Evolutionary conservation across 30 jellyfish, hydroid and myxozoan species (phyloP), one percentile per base, ranked within the genome.

Genomic region (Aurelia sp.): DNA sequence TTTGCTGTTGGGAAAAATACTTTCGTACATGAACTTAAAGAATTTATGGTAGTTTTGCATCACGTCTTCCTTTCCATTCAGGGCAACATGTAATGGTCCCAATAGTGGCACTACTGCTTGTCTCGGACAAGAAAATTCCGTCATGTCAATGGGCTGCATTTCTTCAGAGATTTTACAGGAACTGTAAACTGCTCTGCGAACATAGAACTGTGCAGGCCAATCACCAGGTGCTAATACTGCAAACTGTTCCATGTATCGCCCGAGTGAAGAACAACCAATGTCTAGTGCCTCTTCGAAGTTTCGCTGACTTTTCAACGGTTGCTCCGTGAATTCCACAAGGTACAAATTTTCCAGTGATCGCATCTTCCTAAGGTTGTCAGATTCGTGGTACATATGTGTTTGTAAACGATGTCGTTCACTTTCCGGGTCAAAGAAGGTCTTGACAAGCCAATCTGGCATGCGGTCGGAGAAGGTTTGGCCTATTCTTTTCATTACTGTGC

Each of bases 401-500:
- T 40, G 17, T 60, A 70, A 60, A 5, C 81, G 9, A 8, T 3
- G 47, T 35, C 47, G 47, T 35, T 35, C 47, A 35, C 47, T 35
- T 5, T 70, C 81, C 2, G 81, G 81, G 33, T 70, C 33, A 5
- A n/a, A 24, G 22, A 70, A 70, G 17, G 24, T 9, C 63, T 70
- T 3, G 5, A 60, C 35, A 7, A 70, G 17, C 81, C 81, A 70
- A 16, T 33, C 33, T 3, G 81, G 81, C 81, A 70, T 70, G 24
- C 68, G 0, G 68, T 21, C 68, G 13, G 9, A 4, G 68, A 4
- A 59, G 68, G 16, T 59, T 6, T 30, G 9, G 31, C 16, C 68
- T 11, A 59, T 4, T 4, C 13, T 4, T 4, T n/a, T 6, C 68
- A 59, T 59, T 1, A 59, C 68, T 4, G 24, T n/a, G 68, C 22